These are phyloP conservation scores for Lepidochrysops patricia DNA, from an alignment of 2,888 invertebrate genomes.

Conservation along the genomic window DNA sequence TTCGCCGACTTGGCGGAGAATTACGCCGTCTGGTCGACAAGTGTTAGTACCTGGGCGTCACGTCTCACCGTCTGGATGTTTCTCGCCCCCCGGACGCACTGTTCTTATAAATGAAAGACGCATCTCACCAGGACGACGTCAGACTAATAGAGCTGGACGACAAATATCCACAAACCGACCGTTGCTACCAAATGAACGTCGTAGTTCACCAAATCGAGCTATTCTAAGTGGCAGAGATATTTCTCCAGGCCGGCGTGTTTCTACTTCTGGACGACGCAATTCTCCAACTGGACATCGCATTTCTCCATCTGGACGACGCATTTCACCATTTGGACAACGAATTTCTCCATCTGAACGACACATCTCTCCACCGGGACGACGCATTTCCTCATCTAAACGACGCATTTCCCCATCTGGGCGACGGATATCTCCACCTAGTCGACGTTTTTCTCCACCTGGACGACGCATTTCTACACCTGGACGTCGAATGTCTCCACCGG, in stretches of 20 bases:
- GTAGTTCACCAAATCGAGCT: neutral
- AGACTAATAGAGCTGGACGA: neutral
- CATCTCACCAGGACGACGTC: neutral
- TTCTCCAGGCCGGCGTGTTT: constrained; percentile 18
- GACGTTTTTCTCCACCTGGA: too few relatives aligned
- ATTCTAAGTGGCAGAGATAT: constrained; percentile 15
- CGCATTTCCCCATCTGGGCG: constrained; percentile 19
- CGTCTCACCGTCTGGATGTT: neutral
- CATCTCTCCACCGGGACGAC: constrained; percentile 14
- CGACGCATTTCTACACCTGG: constrained; percentile 21
- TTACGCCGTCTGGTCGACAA: neutral
- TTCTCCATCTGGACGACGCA: constrained; percentile 14
- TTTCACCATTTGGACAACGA: constrained; percentile 17
- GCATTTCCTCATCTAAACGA: constrained; percentile 12
- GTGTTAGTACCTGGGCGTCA: neutral
- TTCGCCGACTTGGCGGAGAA: neutral
- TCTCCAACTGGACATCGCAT: neutral
- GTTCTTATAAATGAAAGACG: neutral
- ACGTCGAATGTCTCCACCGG: constrained; percentile 23
- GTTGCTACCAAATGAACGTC: neutral
- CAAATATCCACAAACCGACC: neutral
- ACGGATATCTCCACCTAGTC: constrained; percentile 3
- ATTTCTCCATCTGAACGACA: constrained; percentile 22
- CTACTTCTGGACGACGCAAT: neutral
- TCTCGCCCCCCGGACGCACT: neutral